Evolutionary conservation across 2,113 vertebrate species (phyloP).

Genomic region (Conger conger): DNA sequence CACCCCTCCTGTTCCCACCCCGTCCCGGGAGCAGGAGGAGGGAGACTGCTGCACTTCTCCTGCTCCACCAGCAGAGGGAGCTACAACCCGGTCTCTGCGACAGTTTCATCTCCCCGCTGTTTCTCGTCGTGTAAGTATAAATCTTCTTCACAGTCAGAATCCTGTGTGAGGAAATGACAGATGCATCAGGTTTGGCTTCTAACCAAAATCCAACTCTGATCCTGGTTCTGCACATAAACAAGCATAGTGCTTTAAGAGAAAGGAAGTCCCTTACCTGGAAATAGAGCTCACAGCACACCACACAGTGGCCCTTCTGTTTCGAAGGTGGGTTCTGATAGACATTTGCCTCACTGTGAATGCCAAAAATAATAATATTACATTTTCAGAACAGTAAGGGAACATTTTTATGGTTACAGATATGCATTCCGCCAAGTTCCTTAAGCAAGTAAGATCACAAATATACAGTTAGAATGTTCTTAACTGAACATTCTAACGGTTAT

Average conservation of each 20-base stretch:
- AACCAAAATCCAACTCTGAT: not conserved
- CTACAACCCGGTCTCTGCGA: conserved; percentile 63
- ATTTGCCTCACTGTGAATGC: conserved; percentile 58
- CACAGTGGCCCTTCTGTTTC: conserved; percentile 15
- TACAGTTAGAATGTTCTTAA: too few relatives aligned
- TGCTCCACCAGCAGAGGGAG: conserved; percentile 31
- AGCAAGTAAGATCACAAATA: not conserved
- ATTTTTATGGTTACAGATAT: not conserved
- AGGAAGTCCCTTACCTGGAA: conserved; percentile 51
- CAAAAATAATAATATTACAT: not conserved
- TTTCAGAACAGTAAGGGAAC: too few relatives aligned
- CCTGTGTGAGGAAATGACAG: conserved; percentile 42
- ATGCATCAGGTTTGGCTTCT: not conserved
- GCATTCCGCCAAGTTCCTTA: not conserved
- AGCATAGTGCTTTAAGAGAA: not conserved
- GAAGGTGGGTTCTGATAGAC: not conserved
- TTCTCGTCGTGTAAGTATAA: conserved; percentile 42
- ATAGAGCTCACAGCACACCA: conserved; percentile 54
- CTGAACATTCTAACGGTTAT: too few relatives aligned
- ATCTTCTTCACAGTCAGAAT: conserved; percentile 58
- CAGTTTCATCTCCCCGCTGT: conserved; percentile 15
- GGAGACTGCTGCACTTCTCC: conserved; percentile 20
- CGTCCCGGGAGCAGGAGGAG: not conserved
- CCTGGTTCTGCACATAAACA: not conserved
- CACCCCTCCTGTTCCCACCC: not conserved